Evolutionary conservation across 2,113 vertebrate species (phyloP).

Genomic region (Grammomys dolichurus): DNA sequence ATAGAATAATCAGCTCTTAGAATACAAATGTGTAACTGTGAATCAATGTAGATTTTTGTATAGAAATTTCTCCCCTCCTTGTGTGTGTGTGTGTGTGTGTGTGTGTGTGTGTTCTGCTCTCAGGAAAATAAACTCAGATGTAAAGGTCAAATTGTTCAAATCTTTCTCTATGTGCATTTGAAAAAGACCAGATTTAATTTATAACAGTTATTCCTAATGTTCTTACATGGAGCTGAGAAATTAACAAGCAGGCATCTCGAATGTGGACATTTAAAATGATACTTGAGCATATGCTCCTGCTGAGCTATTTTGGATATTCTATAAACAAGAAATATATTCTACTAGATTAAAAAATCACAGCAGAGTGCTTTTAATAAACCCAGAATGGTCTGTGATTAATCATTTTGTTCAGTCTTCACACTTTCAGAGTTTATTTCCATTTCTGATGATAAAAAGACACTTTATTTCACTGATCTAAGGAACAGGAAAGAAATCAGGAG

Average conservation of each 20-base stretch:
- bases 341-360: constrained; percentile 55
- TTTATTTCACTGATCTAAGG: constrained; percentile 72
- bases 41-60: neutral
- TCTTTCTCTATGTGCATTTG: neutral
- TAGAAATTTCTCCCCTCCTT: neutral
- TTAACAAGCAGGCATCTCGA: constrained; percentile 46
- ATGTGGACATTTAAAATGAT: constrained; percentile 60
- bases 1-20: neutral
- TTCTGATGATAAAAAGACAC: constrained; percentile 58
- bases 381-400: constrained; percentile 71
- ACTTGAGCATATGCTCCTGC: constrained; percentile 50
- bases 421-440: constrained; percentile 71
- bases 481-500: constrained; percentile 50
- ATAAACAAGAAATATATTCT: constrained; percentile 64
- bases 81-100: neutral
- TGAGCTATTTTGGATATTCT: constrained; percentile 55
- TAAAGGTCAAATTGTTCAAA: neutral
- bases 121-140: neutral
- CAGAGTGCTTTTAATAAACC: constrained; percentile 67
- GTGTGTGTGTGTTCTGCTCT: neutral
- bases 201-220: neutral
- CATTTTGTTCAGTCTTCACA: constrained; percentile 65
- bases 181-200: constrained; percentile 26
- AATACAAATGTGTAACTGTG: neutral
- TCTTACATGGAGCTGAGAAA: constrained; percentile 10